Percentiles rank a stretch among this genome's conserved stretches.
Conservation (phyloP, 1,140 invertebrate genomes). For the Bradynema listronoti region DNA sequence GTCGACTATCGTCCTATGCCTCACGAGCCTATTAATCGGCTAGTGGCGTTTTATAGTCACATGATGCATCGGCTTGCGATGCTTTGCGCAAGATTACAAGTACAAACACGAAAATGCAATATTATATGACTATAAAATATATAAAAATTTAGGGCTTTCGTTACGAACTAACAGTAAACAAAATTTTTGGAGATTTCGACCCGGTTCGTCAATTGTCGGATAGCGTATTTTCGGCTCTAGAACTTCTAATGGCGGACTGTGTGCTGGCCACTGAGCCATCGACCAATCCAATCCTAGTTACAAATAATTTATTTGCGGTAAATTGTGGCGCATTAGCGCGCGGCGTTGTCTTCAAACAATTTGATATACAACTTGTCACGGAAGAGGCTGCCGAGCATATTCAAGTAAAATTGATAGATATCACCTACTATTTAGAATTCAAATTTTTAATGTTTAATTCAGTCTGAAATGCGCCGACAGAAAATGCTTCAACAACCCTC, state of each 20-base stretch:
- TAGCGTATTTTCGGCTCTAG: conserved; percentile 53
- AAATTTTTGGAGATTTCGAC: conserved; percentile 51
- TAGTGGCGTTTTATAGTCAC: conserved; percentile 49
- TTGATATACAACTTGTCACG: conserved; percentile 48
- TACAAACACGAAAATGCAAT: not conserved
- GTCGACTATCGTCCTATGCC: conserved; percentile 44
- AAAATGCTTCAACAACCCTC: conserved; percentile 55
- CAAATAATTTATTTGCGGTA: conserved; percentile 45
- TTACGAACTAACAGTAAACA: conserved; percentile 46
- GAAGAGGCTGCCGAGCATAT: conserved; percentile 57
- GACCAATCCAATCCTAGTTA: conserved; percentile 44
- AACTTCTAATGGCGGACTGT: conserved; percentile 48
- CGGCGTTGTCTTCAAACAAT: conserved; percentile 40
- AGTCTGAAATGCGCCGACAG: conserved; percentile 54
- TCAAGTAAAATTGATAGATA: conserved; percentile 26
- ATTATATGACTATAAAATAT: not conserved
- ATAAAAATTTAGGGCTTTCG: conserved; percentile 44
- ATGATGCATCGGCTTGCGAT: conserved; percentile 57
- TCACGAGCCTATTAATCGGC: conserved; percentile 34
- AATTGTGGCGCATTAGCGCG: conserved; percentile 48
- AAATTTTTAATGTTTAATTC: not conserved
- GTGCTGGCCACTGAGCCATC: conserved; percentile 45
- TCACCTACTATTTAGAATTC: not conserved
- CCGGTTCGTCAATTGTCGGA: conserved; percentile 49
- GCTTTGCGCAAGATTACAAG: conserved; percentile 49